phyloP scores from a whole-genome alignment of 2,113 vertebrate species.

The Lynx canadensis region DNA sequence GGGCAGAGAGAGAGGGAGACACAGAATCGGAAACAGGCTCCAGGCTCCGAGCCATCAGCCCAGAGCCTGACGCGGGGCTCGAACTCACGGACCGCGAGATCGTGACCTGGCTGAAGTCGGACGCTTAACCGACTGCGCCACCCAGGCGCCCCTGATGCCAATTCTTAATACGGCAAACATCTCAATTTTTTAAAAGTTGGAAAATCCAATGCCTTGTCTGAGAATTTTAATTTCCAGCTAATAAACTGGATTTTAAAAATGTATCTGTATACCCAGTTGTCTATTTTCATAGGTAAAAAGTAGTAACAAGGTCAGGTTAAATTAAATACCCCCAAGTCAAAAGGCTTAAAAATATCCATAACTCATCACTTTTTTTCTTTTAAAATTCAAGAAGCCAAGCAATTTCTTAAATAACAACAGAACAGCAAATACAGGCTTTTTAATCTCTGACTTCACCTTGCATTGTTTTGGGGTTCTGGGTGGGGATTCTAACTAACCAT shows the following conservation, averaged over 20 bases:
- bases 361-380: neutral
- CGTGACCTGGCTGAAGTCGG: too few species aligned
- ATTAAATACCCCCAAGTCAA: neutral
- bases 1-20: too few species aligned
- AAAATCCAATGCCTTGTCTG: constrained; percentile 32
- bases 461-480: neutral
- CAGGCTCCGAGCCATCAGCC: too few species aligned
- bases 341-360: neutral
- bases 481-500: neutral
- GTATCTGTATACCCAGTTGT: neutral
- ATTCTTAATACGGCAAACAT: constrained; percentile 45
- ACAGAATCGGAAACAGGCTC: too few species aligned
- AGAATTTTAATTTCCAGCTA: constrained; percentile 45
- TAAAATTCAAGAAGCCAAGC: neutral
- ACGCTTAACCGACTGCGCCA: too few species aligned
- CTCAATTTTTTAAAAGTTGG: constrained; percentile 31
- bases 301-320: constrained; percentile 19
- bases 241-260: constrained; percentile 5
- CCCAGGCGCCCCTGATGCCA: too few species aligned
- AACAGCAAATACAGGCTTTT: neutral
- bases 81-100: too few species aligned
- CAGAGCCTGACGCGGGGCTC: too few species aligned
- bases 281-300: constrained; percentile 17
- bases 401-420: constrained; percentile 21
- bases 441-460: neutral